Percentiles rank a stretch among this genome's conserved stretches.
phyloP scores from a whole-genome alignment of 2,888 invertebrate genomes.

The Brachyptera putata region DNA sequence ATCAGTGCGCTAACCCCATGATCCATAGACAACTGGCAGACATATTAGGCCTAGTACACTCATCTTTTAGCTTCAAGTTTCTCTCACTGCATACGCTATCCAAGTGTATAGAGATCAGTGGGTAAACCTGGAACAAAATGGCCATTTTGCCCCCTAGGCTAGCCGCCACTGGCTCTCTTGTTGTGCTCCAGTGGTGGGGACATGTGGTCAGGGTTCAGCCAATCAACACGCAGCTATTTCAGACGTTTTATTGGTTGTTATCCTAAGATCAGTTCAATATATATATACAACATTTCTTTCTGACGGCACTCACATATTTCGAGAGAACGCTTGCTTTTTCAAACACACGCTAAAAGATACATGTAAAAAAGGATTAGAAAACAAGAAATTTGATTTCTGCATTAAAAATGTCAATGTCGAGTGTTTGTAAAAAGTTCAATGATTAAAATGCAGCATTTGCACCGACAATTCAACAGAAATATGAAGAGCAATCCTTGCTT shows the following conservation, averaged over 20 bases:
- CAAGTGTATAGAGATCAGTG: too few relatives aligned
- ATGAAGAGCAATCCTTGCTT: not conserved
- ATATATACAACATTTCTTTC: conserved; percentile 14
- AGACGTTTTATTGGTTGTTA: conserved; percentile 14
- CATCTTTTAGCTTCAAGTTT: too few relatives aligned
- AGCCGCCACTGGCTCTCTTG: too few relatives aligned
- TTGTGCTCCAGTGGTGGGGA: too few relatives aligned
- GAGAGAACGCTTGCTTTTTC: conserved; percentile 16
- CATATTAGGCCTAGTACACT: too few relatives aligned
- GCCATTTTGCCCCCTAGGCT: too few relatives aligned
- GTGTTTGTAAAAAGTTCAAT: conserved; percentile 12
- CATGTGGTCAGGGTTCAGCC: too few relatives aligned
- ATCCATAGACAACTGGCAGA: too few relatives aligned
- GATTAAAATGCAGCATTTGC: not conserved
- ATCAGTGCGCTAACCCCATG: too few relatives aligned
- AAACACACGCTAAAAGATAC: not conserved
- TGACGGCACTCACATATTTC: conserved; percentile 11
- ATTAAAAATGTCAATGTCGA: not conserved
- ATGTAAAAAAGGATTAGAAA: not conserved
- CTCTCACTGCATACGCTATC: too few relatives aligned
- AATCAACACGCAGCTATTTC: too few relatives aligned
- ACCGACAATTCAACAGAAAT: not conserved
- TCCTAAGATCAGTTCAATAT: conserved; percentile 20
- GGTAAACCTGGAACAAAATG: too few relatives aligned
- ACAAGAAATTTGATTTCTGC: not conserved